Percentiles rank a stretch among this genome's conserved stretches.
phyloP scores from a whole-genome alignment of 2,888 invertebrate genomes.

The Pyrochroa serraticornis region DNA sequence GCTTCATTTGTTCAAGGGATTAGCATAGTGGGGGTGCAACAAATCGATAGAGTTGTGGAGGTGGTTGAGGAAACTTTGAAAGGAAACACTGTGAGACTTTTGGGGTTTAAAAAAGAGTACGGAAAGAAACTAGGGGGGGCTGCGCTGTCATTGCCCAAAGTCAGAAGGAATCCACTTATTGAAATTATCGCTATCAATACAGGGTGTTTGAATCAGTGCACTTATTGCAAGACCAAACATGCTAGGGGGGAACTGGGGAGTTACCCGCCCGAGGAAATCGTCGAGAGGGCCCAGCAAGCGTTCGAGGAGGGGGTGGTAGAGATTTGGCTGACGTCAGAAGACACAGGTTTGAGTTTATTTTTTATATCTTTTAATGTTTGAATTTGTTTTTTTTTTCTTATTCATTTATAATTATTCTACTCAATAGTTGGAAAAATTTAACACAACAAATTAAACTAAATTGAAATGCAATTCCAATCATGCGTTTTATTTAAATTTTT shows the following conservation, averaged over 20 bases:
- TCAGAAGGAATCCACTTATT: slow-evolving; percentile 92
- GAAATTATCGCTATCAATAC: slow-evolving; percentile 98
- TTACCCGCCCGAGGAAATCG: slow-evolving; percentile 88
- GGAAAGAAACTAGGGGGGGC: slow-evolving; percentile 88
- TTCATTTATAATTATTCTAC: no score
- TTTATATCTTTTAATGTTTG: background rate
- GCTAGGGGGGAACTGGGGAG: slow-evolving; percentile 96
- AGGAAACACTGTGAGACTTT: slow-evolving; percentile 63
- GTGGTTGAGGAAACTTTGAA: slow-evolving; percentile 97
- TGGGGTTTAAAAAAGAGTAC: slow-evolving; percentile 81
- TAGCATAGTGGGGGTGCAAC: slow-evolving; percentile 97
- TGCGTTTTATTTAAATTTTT: no score
- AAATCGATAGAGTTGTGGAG: slow-evolving; percentile 96
- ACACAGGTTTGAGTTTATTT: slow-evolving; percentile 70
- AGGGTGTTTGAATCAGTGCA: slow-evolving; percentile 97
- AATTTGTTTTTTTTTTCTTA: background rate
- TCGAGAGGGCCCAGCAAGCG: slow-evolving; percentile 83
- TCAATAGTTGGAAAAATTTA: no score
- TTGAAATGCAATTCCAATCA: no score
- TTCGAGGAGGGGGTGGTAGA: slow-evolving; percentile 93
- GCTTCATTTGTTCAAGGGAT: slow-evolving; percentile 74
- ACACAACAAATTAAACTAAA: no score
- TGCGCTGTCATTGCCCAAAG: slow-evolving; percentile 86
- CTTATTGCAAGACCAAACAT: slow-evolving; percentile 98
- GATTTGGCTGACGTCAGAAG: slow-evolving; percentile 97